Conservation (phyloP, 2,888 invertebrate genomes). For the Pristionchus arcanus region DNA sequence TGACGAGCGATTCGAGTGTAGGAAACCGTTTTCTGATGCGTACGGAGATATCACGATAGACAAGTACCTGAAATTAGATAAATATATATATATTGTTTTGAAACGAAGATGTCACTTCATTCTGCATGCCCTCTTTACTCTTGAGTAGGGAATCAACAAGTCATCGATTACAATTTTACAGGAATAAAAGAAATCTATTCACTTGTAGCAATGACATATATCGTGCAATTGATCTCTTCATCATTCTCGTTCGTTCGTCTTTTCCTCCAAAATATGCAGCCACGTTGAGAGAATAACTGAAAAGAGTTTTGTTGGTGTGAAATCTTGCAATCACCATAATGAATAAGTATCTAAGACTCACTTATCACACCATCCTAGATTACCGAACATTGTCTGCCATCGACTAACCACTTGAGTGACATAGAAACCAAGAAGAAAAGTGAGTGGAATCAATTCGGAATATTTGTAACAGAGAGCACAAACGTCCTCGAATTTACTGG, state of each 20-base stretch:
- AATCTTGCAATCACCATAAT: too few species aligned
- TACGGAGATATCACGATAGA: constrained; percentile 52
- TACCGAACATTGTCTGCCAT: constrained; percentile 50
- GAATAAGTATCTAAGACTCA: constrained; percentile 3
- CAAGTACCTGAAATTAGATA: constrained; percentile 12
- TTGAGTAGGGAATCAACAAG: too few species aligned
- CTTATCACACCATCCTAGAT: constrained; percentile 56
- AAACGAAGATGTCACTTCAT: too few species aligned
- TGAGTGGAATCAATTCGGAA: constrained; percentile 51
- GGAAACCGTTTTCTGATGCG: constrained; percentile 42
- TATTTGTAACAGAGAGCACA: constrained; percentile 54
- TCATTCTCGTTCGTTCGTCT: constrained; percentile 52
- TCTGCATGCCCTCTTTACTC: too few species aligned
- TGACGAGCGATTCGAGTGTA: constrained; percentile 40
- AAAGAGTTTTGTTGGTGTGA: not conserved
- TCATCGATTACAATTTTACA: not conserved
- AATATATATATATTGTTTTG: too few species aligned
- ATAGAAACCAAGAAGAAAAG: constrained; percentile 54
- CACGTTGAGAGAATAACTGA: constrained; percentile 48
- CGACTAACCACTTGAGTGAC: constrained; percentile 54
- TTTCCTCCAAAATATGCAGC: constrained; percentile 50
- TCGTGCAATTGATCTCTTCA: constrained; percentile 48
- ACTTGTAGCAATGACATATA: constrained; percentile 52
- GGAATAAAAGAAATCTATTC: not conserved
- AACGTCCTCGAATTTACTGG: constrained; percentile 53